These are phyloP conservation scores for Emydura subglobosa DNA, from an alignment of 2,113 vertebrate genomes.

Conservation along the genomic window DNA sequence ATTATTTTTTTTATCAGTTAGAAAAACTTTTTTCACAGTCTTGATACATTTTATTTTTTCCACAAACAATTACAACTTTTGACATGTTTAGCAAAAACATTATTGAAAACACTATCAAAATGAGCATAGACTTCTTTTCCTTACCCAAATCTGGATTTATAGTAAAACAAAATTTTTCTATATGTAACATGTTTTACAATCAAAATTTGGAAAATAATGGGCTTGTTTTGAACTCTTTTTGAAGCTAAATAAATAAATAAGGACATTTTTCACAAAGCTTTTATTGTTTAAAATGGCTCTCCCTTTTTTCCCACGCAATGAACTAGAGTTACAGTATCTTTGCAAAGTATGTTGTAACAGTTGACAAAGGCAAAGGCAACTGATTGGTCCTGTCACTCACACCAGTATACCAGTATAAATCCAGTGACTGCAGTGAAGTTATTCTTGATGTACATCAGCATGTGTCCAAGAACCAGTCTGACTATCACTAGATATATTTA, in stretches of 20 bases:
- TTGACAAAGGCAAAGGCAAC: no score
- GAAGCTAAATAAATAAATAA: no score
- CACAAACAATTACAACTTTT: not conserved
- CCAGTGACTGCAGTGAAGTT: not conserved
- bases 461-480: not conserved
- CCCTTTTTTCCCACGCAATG: no score
- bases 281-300: no score
- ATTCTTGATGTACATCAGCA: not conserved
- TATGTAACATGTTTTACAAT: not conserved
- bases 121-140: accelerated
- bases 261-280: no score
- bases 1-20: not conserved
- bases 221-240: no score
- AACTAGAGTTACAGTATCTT: no score
- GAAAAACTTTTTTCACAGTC: not conserved
- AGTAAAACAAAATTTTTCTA: accelerated
- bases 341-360: no score
- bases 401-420: not conserved
- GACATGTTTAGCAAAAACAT: not conserved
- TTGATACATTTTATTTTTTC: not conserved
- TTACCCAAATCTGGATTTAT: not conserved
- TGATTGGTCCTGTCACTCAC: not conserved
- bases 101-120: not conserved
- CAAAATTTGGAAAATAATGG: not conserved
- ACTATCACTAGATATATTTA: not conserved